Evolutionary conservation across 2,888 invertebrate species (phyloP).

Genomic region (Eubasilissa splendida): DNA sequence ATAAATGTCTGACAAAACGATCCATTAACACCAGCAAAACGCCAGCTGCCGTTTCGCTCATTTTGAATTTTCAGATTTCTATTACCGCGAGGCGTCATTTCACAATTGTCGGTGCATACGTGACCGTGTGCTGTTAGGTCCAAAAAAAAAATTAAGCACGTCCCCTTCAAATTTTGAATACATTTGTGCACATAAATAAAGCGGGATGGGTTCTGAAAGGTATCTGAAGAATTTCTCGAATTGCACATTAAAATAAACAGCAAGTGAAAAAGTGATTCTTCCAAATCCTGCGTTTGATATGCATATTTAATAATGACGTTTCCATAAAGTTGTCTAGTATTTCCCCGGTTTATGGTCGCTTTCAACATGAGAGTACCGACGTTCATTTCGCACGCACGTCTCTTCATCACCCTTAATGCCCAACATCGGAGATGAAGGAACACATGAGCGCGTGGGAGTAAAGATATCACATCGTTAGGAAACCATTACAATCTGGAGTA

Average conservation of each 20-base stretch:
- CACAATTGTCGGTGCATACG: background rate
- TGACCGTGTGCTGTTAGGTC: no score
- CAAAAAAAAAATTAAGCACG: no score
- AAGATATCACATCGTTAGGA: background rate
- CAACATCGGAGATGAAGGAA: conserved; percentile 6
- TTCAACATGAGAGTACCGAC: background rate
- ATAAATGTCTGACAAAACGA: no score
- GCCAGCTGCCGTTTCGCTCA: no score
- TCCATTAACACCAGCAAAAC: no score
- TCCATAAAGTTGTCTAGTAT: background rate
- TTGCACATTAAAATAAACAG: background rate
- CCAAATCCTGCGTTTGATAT: no score
- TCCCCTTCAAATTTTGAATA: background rate
- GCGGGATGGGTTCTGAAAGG: background rate
- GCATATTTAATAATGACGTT: background rate
- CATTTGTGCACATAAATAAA: conserved; percentile 2
- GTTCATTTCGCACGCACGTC: conserved; percentile 7
- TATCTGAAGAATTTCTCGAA: background rate
- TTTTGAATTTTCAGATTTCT: no score
- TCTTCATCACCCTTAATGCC: conserved; percentile 7
- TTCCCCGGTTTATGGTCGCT: background rate
- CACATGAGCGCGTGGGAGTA: background rate
- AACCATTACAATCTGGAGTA: background rate
- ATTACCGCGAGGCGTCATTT: background rate
- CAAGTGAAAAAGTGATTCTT: background rate